A percentile compares a stretch with the other conserved stretches of the same genome.
phyloP scores from a whole-genome alignment of 92 coral and sea anemone species.

The Galaxea fascicularis region DNA sequence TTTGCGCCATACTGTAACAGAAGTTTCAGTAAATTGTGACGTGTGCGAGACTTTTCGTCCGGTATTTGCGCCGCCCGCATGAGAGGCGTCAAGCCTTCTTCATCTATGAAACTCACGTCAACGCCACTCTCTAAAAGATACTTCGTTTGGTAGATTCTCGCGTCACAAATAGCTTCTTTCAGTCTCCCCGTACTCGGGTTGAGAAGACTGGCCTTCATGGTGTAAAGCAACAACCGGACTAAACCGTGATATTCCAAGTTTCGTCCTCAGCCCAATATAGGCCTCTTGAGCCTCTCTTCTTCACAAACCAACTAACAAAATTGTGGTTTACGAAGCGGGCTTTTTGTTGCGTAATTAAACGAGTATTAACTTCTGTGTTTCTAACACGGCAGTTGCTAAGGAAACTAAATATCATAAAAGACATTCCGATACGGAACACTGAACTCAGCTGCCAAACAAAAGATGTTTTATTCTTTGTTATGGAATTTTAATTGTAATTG shows the following conservation, averaged over 20 bases:
- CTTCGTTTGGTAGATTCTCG: conserved; percentile 89
- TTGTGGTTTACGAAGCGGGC: not conserved
- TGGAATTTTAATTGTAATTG: conserved; percentile 18
- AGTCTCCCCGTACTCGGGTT: conserved; percentile 66
- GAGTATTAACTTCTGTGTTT: conserved; percentile 18
- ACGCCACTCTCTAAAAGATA: conserved; percentile 78
- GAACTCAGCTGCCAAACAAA: conserved; percentile 17
- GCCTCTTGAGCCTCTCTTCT: not conserved
- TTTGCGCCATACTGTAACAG: conserved; percentile 86
- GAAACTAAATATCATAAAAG: conserved; percentile 6
- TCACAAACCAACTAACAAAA: conserved; percentile 7
- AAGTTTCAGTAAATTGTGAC: conserved; percentile 76
- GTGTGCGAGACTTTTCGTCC: conserved; percentile 85
- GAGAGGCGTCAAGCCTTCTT: conserved; percentile 91
- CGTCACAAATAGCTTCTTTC: conserved; percentile 79
- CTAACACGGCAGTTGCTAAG: conserved; percentile 41
- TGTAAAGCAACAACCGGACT: not conserved
- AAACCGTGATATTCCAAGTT: not conserved
- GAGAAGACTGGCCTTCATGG: conserved; percentile 33
- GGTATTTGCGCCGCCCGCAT: conserved; percentile 81
- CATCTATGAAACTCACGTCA: conserved; percentile 71
- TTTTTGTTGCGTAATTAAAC: conserved; percentile 24
- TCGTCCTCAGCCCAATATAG: not conserved
- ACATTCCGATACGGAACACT: conserved; percentile 45
- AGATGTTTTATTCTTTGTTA: not conserved